phyloP scores from a whole-genome alignment of 2,797 vertebrate species.

The Danio aesculapii region DNA sequence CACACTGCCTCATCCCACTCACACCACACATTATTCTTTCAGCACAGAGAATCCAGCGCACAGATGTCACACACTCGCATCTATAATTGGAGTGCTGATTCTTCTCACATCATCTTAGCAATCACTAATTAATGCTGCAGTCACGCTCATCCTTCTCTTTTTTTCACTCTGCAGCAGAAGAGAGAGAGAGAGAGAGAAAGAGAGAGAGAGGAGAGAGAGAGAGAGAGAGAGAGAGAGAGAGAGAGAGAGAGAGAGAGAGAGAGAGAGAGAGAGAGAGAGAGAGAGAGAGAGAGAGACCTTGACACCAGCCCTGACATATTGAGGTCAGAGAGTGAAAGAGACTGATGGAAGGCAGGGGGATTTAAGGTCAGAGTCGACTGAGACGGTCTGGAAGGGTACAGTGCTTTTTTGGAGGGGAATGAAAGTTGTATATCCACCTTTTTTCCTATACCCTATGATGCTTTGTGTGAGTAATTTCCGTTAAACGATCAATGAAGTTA shows the following conservation, averaged over 20 bases:
- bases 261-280: background rate
- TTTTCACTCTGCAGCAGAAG: background rate
- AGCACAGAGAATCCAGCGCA: constrained; percentile 33
- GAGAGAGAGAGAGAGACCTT: background rate
- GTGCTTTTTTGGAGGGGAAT: background rate
- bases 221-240: no score
- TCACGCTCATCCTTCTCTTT: background rate
- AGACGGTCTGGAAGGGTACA: constrained; percentile 10
- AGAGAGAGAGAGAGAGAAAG: no score
- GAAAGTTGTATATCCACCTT: background rate
- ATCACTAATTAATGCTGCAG: constrained; percentile 47
- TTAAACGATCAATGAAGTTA: no score
- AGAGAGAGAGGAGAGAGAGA: no score
- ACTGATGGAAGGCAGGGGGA: constrained; percentile 8
- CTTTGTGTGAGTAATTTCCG: no score
- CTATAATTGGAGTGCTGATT: constrained; percentile 46
- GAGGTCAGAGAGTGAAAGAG: constrained; percentile 42
- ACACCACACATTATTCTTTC: constrained; percentile 27
- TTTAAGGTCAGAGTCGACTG: constrained; percentile 12
- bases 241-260: no score
- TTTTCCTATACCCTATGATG: no score
- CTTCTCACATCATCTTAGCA: constrained; percentile 37
- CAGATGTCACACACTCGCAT: constrained; percentile 34
- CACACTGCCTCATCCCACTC: constrained; percentile 32
- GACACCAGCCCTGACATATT: constrained; percentile 46